These are phyloP conservation scores for Hecatera dysodea DNA, from an alignment of 2,888 invertebrate species.

Conservation along the genomic window DNA sequence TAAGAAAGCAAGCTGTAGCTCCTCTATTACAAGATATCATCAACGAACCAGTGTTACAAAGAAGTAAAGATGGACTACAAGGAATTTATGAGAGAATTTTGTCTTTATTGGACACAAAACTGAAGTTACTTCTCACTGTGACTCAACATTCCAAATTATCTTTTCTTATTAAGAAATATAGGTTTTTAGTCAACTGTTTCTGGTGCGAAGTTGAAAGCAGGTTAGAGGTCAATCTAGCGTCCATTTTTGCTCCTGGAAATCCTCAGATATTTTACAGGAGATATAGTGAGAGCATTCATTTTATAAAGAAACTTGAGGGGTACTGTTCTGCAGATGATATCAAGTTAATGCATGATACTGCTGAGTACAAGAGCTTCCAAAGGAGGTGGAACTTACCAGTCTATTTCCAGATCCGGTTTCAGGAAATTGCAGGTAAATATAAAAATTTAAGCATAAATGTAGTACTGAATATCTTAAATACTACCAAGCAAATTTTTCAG, in stretches of 20 bases:
- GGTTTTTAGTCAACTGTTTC: slow-evolving; percentile 94
- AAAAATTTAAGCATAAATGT: background rate
- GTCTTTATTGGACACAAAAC: slow-evolving; percentile 93
- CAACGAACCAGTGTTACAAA: slow-evolving; percentile 92
- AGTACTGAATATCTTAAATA: background rate
- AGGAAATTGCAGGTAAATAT: slow-evolving; percentile 95
- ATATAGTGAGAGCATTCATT: slow-evolving; percentile 94
- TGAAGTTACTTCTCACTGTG: slow-evolving; percentile 90
- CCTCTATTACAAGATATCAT: slow-evolving; percentile 94
- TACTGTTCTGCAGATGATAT: slow-evolving; percentile 91
- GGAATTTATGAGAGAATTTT: slow-evolving; percentile 94
- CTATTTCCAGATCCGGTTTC: slow-evolving; percentile 99
- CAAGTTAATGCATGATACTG: slow-evolving; percentile 91
- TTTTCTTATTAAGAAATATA: slow-evolving; percentile 84
- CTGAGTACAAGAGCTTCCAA: slow-evolving; percentile 94
- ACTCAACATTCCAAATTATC: slow-evolving; percentile 88
- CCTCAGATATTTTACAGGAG: slow-evolving; percentile 96
- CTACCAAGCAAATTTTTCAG: background rate
- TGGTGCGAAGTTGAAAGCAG: slow-evolving; percentile 96
- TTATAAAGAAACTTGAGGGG: slow-evolving; percentile 93
- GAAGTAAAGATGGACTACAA: slow-evolving; percentile 92
- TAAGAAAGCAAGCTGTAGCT: slow-evolving; percentile 92
- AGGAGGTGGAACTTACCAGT: slow-evolving; percentile 98
- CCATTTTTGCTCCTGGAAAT: slow-evolving; percentile 98
- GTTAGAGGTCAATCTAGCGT: slow-evolving; percentile 94